Evolutionary conservation across 64 coral and sea anemone species (phyloP), one percentile per base, ranked within the genome.

Genomic region (Montipora foliosa): DNA sequence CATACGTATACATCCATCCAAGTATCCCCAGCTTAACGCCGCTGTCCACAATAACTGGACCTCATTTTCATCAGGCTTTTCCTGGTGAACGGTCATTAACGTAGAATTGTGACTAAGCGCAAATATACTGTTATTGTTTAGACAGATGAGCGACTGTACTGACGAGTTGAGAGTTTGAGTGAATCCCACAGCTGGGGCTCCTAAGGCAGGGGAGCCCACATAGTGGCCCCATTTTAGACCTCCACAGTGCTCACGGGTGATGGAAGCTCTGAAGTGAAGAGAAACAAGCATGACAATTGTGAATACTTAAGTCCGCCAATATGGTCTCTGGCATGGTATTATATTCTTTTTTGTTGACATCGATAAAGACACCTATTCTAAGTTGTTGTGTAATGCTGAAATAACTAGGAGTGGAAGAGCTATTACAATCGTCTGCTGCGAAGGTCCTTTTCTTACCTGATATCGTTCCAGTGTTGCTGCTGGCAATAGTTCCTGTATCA

Each of bases 191-290:
- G 70, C 52, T 44, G 96, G 96, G 46, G 87, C 70, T 20, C 87
- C 74, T 24, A 91, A 69, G 46, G 88, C 91, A 73, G 96, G 96
- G 13, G 96, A 98, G 5, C 96, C 94, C 5, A 95, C 87, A 16
- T 98, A 98, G 8, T 87, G 68, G 0, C 96, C 96, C 96, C 96
- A 98, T 74, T 90, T 90, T 12, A 98, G 91, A 17, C 96, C 3
- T 93, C 87, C 1, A 98, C 96, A 47, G 96, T 95, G 13, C 76
- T 87, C 2, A 98, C 14, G 2, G 96, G 94, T 47, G 75, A 91
- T 10, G 87, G 70, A 78, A 48, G 45, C 58, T 98, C 96, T 90
- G 76, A 67, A 68, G 29, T 62, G 15, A 73, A 8, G 67, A 84
- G n/a, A 91, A 74, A 49, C n/a, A 9, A 61, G 22, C 11, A 60